Base-by-base conservation (phyloP, 2,113 vertebrate genomes). In the Syngnathus typhle region DNA sequence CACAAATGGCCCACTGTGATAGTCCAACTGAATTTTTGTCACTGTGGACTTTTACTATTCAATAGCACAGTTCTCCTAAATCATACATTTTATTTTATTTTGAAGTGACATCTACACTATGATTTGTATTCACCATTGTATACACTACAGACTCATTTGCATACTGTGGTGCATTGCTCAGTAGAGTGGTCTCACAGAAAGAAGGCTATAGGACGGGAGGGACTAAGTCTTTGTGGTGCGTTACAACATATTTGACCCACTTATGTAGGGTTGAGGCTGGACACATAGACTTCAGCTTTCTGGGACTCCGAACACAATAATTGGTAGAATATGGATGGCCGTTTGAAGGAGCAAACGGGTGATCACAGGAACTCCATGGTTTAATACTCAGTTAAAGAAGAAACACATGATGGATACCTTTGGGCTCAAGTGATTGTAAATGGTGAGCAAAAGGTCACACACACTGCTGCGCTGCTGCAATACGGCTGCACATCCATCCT, bases 401-500 rank as follows among this genome's bases (percentile, higher is more conserved):
- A 54, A 70, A 44, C 15, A 59, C 54, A 43, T 65, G 68, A 58
- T 2, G 9, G 56, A 46, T 61, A 62, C 8, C 44, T 73, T 21
- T 27, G 16, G 8, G 13, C 46, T 64, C 66, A 39, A 37, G 51
- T 1, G 4, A 60, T 58, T 66, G 37, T 65, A 62, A 78, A 21
- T 65, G 58, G 67, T 23, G 16, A 60, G 65, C 12, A 52, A 60
- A 69, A 13, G 56, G 66, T 64, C 37, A 60, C 37, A 39, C 21
- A 21, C 44, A 65, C 69, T 63, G 54, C 46, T 19, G 43, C 37
- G 46, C 55, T 44, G 78, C 71, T 43, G 37, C 6, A 11, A 59
- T 23, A 11, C 56, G 61, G 60, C 60, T 74, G 55, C 63, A 61
- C 75, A 78, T 85, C 68, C 66, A 69, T 72, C 66, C 74, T 69